Percentiles rank a stretch among this genome's conserved stretches.
phyloP scores from a whole-genome alignment of 1,140 invertebrate species.

The Drosophila varians region DNA sequence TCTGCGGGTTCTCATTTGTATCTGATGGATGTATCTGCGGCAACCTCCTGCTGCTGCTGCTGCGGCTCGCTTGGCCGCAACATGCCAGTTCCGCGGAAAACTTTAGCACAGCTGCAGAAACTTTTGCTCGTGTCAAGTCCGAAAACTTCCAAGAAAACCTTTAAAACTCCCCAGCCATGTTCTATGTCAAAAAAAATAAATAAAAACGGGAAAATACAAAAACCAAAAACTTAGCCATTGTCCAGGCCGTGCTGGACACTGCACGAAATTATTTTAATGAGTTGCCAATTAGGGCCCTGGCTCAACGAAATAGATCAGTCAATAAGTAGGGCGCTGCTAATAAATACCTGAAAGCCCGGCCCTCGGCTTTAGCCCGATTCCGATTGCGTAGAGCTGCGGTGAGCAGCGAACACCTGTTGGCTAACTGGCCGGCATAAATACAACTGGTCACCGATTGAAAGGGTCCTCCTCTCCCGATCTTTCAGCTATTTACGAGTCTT shows the following conservation, averaged over 20 bases:
- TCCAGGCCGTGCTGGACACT: constrained; percentile 50
- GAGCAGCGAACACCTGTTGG: constrained; percentile 62
- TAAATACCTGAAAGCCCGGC: constrained; percentile 50
- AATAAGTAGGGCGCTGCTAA: constrained; percentile 39
- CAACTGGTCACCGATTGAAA: constrained; percentile 33
- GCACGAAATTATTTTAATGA: constrained; percentile 76
- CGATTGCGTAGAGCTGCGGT: constrained; percentile 54
- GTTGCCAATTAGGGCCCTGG: constrained; percentile 63
- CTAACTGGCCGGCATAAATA: constrained; percentile 46
- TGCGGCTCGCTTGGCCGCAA: constrained; percentile 19
- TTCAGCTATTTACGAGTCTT: constrained; percentile 45
- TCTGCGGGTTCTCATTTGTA: constrained; percentile 74
- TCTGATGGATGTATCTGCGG: constrained; percentile 74
- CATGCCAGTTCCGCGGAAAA: constrained; percentile 44
- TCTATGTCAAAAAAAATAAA: constrained; percentile 47
- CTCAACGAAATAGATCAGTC: constrained; percentile 61
- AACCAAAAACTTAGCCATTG: constrained; percentile 4
- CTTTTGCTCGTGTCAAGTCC: constrained; percentile 65
- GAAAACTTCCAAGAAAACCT: constrained; percentile 70
- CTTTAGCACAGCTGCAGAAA: constrained; percentile 63
- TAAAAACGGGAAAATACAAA: neutral
- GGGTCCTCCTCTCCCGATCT: constrained; percentile 7
- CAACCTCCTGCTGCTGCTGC: constrained; percentile 59
- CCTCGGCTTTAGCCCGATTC: constrained; percentile 12
- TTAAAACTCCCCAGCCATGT: constrained; percentile 50